Evolutionary conservation across 2,888 invertebrate genomes (phyloP), one percentile per base, ranked within the genome.

Genomic region (Cordilura impudica): DNA sequence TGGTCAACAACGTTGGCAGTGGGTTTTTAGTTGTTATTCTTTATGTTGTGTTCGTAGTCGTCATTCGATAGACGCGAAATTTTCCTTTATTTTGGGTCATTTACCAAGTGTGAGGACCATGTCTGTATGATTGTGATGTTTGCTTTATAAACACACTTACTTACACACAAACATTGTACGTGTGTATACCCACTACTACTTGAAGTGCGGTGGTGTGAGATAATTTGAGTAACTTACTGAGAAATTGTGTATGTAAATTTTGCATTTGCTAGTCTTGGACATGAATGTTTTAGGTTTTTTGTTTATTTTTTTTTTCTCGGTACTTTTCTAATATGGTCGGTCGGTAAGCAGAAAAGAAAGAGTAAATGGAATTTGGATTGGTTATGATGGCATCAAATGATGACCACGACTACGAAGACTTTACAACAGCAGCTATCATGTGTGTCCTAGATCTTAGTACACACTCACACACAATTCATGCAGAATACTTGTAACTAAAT

Each of bases 401-500:
- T 79, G 71, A 65, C 74, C 74, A 79, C 66, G 60, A 56, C 70
- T 71, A 70, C 71, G 18, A 75, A 79, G 51, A 71, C 56, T 75
- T 71, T 71, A 60, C 47, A 78, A 49, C 53, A 74, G 65, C 70
- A 75, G 66, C 61, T 49, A 70, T 43, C 75, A 75, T 74, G 26
- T 75, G 71, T 79, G 75, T 75, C 61, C 74, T 75, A 75, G 75
- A 71, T 75, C 74, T 71, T 66, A 67, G 61, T 66, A 43, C 43
- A 60, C 49, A 61, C 19, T 7, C 8, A 26, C 35, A 39, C n/a
- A 39, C 35, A 4, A 12, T 39, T 4, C 14, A 39, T 39, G 12
- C n/a, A 39, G 14, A 7, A 49, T 51, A 51, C 6, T 23, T n/a
- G 5, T 51, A 51, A 6, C 6, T 23, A 23, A 6, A 6, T 10